Conservation (phyloP, 30 jellyfish, hydroid and myxozoan genomes). For the Sanderia malayensis region DNA sequence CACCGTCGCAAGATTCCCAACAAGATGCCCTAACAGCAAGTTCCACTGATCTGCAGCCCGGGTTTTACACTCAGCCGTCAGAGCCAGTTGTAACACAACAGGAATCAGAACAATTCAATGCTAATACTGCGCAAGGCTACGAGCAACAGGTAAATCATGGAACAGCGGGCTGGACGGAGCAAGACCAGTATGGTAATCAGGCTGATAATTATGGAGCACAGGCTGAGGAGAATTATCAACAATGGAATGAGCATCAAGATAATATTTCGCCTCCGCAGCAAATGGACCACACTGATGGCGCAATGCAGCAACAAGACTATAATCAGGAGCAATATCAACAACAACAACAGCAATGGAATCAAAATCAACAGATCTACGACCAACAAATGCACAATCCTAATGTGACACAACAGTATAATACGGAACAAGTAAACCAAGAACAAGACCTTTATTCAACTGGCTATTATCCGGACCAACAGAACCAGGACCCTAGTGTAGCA, state of each 20-base stretch:
- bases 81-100: background rate
- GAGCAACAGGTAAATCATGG: background rate
- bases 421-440: background rate
- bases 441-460: background rate
- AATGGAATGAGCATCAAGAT: too few relatives aligned
- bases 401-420: background rate
- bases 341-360: conserved; percentile 38
- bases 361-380: background rate
- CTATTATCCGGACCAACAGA: conserved; percentile 2
- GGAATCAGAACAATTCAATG: background rate
- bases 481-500: background rate
- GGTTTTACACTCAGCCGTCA: background rate
- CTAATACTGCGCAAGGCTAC: background rate
- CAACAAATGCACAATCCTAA: conserved; percentile 1
- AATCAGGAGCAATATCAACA: conserved; percentile 4
- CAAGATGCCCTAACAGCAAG: conserved; percentile 2
- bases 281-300: conserved; percentile 2
- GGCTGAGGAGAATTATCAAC: background rate
- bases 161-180: background rate
- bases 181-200: background rate
- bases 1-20: conserved; percentile 41
- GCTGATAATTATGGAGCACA: background rate
- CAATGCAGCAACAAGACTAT: background rate
- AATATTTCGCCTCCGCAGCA: background rate
- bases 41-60: background rate